Percentiles rank a stretch among this genome's conserved stretches.
phyloP scores from a whole-genome alignment of 2,113 vertebrate species.

The Lonchura striata region DNA sequence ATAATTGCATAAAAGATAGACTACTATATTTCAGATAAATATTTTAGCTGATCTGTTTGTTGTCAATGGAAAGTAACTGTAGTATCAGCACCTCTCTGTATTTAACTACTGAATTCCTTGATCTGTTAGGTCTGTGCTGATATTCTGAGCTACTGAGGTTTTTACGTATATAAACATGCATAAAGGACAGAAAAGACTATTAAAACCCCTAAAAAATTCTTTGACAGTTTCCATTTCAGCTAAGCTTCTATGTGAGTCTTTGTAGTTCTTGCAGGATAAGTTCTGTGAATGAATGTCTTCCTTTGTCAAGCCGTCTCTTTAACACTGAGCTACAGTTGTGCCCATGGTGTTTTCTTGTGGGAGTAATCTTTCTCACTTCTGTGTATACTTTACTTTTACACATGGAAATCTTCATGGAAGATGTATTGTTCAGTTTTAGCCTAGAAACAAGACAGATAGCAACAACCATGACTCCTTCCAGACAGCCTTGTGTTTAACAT shows the following conservation, averaged over 20 bases:
- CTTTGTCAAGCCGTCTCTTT: background rate
- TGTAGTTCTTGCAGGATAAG: background rate
- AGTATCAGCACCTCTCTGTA: background rate
- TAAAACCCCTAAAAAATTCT: background rate
- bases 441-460: background rate
- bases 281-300: background rate
- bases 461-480: background rate
- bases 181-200: background rate
- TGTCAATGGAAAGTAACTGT: background rate
- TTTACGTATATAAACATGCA: background rate
- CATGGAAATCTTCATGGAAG: background rate
- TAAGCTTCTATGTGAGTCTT: background rate
- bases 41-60: background rate
- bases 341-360: background rate
- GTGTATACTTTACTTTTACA: background rate
- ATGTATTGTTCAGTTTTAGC: background rate
- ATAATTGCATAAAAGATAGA: background rate
- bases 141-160: background rate
- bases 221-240: background rate
- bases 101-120: background rate
- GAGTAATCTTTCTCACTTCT: slow-evolving; percentile 3
- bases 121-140: background rate
- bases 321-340: background rate
- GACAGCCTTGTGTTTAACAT: background rate
- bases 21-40: background rate